These are phyloP conservation scores for Drosophila fungiperda DNA, from an alignment of 2,888 invertebrate species.

Conservation along the genomic window DNA sequence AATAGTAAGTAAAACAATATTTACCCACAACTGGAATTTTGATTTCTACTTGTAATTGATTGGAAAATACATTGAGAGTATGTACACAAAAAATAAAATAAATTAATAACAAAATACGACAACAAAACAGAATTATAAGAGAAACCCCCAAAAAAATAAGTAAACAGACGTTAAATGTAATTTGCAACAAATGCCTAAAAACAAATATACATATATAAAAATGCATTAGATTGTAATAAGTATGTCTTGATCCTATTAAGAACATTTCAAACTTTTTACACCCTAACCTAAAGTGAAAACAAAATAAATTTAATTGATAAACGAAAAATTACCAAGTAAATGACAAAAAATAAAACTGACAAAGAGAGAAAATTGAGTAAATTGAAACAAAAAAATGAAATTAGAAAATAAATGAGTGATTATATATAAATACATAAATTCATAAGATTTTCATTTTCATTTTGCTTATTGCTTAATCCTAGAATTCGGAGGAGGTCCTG, in stretches of 20 bases:
- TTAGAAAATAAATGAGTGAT: conserved; percentile 76
- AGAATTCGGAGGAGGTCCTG: not conserved
- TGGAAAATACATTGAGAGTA: conserved; percentile 47
- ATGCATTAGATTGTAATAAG: conserved; percentile 46
- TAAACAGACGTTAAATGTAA: conserved; percentile 48
- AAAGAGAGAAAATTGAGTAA: conserved; percentile 36
- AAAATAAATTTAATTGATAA: conserved; percentile 48
- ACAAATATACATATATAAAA: conserved; percentile 20
- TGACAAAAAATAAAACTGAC: conserved; percentile 32
- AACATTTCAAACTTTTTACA: conserved; percentile 71
- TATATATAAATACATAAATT: conserved; percentile 64
- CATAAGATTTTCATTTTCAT: conserved; percentile 7
- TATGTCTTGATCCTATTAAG: conserved; percentile 64
- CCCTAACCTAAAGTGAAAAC: conserved; percentile 55
- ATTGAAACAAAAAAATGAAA: conserved; percentile 26
- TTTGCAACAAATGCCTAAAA: conserved; percentile 50
- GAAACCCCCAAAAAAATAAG: conserved; percentile 1
- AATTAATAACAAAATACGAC: conserved; percentile 15
- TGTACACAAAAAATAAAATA: conserved; percentile 19
- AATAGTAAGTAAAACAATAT: conserved; percentile 30
- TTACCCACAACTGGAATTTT: conserved; percentile 43
- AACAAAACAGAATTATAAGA: conserved; percentile 19
- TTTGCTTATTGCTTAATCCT: not conserved
- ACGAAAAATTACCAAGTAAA: conserved; percentile 58
- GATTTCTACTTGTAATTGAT: conserved; percentile 52